Percentiles rank a stretch among this genome's conserved stretches.
Evolutionary conservation across 2,113 vertebrate species (phyloP).

Genomic region (Ailuropoda melanoleuca): DNA sequence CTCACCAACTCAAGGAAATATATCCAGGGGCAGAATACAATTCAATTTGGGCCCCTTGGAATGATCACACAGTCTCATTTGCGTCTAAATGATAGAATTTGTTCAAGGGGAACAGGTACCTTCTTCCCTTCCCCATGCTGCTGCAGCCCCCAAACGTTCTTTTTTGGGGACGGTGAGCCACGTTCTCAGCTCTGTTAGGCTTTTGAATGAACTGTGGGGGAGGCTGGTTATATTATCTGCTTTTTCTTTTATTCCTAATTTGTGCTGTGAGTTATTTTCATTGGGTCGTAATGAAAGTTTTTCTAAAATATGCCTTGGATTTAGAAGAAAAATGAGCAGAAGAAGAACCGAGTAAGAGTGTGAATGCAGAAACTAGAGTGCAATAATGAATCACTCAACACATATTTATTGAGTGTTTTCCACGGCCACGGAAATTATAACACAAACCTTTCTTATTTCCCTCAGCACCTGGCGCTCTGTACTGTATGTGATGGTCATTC

Average conservation of each 20-base stretch:
- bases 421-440: neutral
- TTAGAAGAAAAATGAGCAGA: constrained; percentile 35
- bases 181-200: neutral
- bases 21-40: neutral
- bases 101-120: neutral
- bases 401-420: constrained; percentile 33
- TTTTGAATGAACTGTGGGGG: neutral
- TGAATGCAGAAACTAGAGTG: neutral
- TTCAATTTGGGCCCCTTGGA: neutral
- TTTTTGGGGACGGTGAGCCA: neutral
- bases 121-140: neutral
- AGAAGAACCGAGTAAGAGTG: neutral
- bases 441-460: constrained; percentile 6
- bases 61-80: neutral
- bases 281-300: constrained; percentile 32
- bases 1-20: neutral
- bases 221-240: neutral
- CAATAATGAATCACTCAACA: constrained; percentile 28
- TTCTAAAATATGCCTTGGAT: constrained; percentile 32
- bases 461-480: neutral
- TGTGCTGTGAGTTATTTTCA: constrained; percentile 33
- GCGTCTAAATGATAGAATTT: neutral
- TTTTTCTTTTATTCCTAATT: constrained; percentile 28
- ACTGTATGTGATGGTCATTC: neutral
- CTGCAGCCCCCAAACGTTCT: neutral